Evolutionary conservation across 2,888 invertebrate genomes (phyloP).

Genomic region (Catocala sponsa): DNA sequence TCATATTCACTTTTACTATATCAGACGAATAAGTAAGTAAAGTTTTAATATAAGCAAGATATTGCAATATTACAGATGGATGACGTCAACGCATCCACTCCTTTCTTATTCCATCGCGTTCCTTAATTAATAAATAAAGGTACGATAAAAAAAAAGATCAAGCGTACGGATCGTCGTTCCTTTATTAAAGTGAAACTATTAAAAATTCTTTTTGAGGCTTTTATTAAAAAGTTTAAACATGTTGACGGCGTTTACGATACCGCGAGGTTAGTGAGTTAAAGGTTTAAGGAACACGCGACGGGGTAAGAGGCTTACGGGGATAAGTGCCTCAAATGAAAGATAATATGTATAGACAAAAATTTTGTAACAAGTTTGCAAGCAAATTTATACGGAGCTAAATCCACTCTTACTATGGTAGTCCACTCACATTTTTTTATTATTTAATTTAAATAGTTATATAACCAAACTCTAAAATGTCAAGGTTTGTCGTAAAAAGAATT

Average conservation of each 20-base stretch:
- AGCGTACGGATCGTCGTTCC: constrained; percentile 57
- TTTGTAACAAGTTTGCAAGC: constrained; percentile 1
- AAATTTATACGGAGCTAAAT: too few relatives aligned
- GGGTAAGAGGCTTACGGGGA: background rate
- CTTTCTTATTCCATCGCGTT: constrained; percentile 59
- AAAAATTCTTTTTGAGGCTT: constrained; percentile 62
- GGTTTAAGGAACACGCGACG: constrained; percentile 32
- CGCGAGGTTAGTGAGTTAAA: constrained; percentile 38
- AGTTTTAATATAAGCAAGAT: too few relatives aligned
- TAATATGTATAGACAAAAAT: constrained; percentile 13
- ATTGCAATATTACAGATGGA: too few relatives aligned
- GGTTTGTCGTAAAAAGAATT: too few relatives aligned
- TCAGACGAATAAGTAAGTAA: too few relatives aligned
- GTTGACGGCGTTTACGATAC: constrained; percentile 42
- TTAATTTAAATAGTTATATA: too few relatives aligned
- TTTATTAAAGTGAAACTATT: constrained; percentile 78
- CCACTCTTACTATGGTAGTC: too few relatives aligned
- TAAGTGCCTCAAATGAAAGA: constrained; percentile 12
- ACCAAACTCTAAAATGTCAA: too few relatives aligned
- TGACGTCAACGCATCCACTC: constrained; percentile 63
- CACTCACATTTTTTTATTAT: too few relatives aligned
- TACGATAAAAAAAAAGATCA: constrained; percentile 64
- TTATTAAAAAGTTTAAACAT: constrained; percentile 64
- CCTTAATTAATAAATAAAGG: constrained; percentile 78
- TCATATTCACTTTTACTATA: too few relatives aligned